Percentiles rank a stretch among this genome's conserved stretches.
phyloP scores from a whole-genome alignment of 1,140 invertebrate species.

The Yoshiicerus persimilis region DNA sequence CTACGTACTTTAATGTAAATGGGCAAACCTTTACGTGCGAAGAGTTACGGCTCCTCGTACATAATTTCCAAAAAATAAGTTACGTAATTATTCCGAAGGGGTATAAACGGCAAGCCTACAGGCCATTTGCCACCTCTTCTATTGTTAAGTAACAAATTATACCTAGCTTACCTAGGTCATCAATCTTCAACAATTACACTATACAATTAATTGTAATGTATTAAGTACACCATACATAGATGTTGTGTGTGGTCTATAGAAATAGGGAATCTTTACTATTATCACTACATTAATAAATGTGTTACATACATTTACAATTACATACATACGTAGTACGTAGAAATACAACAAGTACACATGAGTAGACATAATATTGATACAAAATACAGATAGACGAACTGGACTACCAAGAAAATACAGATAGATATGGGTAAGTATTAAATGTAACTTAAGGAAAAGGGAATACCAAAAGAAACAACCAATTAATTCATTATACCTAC shows the following conservation, averaged over 20 bases:
- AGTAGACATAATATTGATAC: not conserved
- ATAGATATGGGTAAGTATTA: not conserved
- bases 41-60: not conserved
- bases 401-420: not conserved
- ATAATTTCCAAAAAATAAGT: conserved; percentile 7
- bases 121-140: not conserved
- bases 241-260: not conserved
- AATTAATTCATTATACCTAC: not conserved
- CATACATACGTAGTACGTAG: not conserved
- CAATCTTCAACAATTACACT: not conserved
- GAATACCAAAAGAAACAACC: not conserved
- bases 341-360: not conserved
- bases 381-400: not conserved
- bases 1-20: not conserved
- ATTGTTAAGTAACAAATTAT: not conserved
- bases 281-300: not conserved
- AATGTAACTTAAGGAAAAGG: not conserved
- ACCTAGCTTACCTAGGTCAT: not conserved
- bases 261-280: not conserved
- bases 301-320: not conserved
- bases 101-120: not conserved
- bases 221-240: not conserved
- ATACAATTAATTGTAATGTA: not conserved
- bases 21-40: not conserved
- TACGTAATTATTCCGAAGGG: not conserved